Base-by-base conservation (phyloP, 2,888 invertebrate species). In the Meliscaeva auricollis region DNA sequence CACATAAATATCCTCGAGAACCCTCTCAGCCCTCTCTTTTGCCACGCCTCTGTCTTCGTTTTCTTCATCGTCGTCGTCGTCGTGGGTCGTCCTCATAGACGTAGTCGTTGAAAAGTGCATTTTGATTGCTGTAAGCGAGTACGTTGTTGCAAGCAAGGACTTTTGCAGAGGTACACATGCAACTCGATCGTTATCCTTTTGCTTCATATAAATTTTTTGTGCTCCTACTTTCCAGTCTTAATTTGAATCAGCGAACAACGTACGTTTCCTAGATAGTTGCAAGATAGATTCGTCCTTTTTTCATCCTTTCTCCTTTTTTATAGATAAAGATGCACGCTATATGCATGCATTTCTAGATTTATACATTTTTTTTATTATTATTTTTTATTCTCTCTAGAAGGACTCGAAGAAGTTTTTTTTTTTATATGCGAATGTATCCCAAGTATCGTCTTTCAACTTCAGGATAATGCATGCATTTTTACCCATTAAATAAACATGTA, bases 71-170 rank as follows among this genome's bases (percentile, higher is more conserved):
- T 44, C 8, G 17, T 30, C 44, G 3, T 46, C 13, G 20, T 32
- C 35, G 54, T 1, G 2, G 4, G 17, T 11, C 22, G 11, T 52
- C 26, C 4, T 38, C 66, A 11, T 9, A 13, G 6, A 35, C 13
- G 13, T 32, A n/a, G n/a, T 48, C 46, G 69, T 56, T 20, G 58
- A 38, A 84, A 79, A 79, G 58, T 84, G 84, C 75, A 79, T 66
- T 80, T 66, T 80, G 84, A 84, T 84, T 79, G 79, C 79, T 84
- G 74, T 70, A 79, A 72, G 75, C 64, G 66, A 72, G 44, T 38
- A 44, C 26, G 44, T 64, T 35, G 32, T 54, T 52, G 41, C 73
- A 60, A 74, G 15, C 38, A 48, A 52, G 32, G 35, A 69, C 46
- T 69, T 76, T 44, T 64, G 4, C 26, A 50, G 26, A 62, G 38